Evolutionary conservation across 2,888 invertebrate genomes (phyloP).

Genomic region (Pachycephus smyrnensis): DNA sequence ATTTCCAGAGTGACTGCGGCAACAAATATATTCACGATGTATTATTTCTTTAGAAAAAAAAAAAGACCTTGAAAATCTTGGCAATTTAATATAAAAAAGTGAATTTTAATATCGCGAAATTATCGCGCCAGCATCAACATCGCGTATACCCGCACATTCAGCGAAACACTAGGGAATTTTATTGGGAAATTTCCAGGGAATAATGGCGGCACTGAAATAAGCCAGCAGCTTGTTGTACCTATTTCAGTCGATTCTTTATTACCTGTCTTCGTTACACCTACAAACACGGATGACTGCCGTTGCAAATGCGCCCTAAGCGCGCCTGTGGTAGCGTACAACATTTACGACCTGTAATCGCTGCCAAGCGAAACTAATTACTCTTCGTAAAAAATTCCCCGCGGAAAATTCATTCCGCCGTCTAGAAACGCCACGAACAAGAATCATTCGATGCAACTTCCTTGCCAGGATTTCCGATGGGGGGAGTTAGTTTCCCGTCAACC

Average conservation of each 20-base stretch:
- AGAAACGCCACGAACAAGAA: not conserved
- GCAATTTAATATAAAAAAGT: not conserved
- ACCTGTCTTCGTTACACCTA: not conserved
- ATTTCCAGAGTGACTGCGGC: not conserved
- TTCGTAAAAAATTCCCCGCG: slow-evolving; percentile 8
- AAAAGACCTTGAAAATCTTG: not conserved
- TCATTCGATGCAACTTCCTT: slow-evolving; percentile 9
- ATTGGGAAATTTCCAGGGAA: not conserved
- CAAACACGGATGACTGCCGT: not conserved
- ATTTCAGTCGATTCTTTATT: not conserved
- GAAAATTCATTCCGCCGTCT: not conserved
- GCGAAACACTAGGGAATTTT: not conserved
- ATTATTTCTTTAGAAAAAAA: not conserved
- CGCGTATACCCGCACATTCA: not conserved
- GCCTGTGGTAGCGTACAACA: slow-evolving; percentile 5
- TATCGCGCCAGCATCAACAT: not conserved
- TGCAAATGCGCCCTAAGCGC: not conserved
- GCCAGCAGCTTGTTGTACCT: not conserved
- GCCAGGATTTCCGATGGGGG: slow-evolving; percentile 11
- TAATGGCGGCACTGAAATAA: not conserved
- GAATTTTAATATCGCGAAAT: not conserved
- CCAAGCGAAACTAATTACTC: slow-evolving; percentile 31
- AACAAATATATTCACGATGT: not conserved
- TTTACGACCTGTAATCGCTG: slow-evolving; percentile 29
- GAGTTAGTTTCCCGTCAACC: not conserved